Percentiles rank a stretch among this genome's conserved stretches.
Conservation (phyloP, 2,797 vertebrate species). For the Acrocephalus scirpaceus region DNA sequence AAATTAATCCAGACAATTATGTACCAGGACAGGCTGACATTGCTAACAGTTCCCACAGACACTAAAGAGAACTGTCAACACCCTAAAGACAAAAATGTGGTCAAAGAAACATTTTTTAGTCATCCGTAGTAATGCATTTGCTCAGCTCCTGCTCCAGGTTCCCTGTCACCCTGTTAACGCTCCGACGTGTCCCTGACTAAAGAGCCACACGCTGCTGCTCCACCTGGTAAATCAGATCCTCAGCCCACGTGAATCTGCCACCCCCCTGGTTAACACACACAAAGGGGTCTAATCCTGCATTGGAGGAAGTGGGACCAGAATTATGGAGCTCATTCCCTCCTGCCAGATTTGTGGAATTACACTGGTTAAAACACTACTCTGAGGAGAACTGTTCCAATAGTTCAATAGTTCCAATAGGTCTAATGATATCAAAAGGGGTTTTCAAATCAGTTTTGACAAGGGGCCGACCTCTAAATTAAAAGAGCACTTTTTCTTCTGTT, state of each 20-base stretch:
- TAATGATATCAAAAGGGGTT: neutral
- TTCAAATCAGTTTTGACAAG: neutral
- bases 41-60: constrained; percentile 34
- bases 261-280: neutral
- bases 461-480: neutral
- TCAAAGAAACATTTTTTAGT: neutral
- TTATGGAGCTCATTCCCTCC: neutral
- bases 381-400: neutral
- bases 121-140: neutral
- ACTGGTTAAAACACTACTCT: neutral
- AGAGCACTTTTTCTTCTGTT: neutral
- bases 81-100: constrained; percentile 18
- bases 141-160: neutral
- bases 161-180: neutral
- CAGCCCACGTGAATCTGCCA: neutral
- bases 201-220: neutral
- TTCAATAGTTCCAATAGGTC: neutral
- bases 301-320: neutral
- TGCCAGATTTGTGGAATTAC: neutral
- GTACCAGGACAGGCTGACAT: constrained; percentile 11
- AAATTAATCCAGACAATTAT: constrained; percentile 36
- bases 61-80: constrained; percentile 28
- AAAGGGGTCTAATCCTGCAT: neutral
- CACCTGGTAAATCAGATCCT: neutral
- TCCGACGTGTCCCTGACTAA: neutral